Evolutionary conservation across 2,888 invertebrate genomes (phyloP), one percentile per base, ranked within the genome.

Genomic region (Mellilla xanthometata): DNA sequence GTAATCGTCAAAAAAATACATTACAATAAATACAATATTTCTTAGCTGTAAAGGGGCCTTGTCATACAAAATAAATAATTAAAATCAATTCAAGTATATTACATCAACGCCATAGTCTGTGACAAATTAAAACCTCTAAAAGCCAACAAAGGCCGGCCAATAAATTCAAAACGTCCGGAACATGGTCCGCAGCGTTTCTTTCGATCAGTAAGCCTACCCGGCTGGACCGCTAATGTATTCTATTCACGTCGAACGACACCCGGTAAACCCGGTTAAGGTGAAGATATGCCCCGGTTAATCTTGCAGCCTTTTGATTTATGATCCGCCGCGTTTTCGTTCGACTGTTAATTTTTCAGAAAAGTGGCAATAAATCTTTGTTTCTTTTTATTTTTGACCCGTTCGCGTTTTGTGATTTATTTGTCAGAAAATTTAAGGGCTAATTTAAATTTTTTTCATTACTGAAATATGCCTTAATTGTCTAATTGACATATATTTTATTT

Each of bases 281-380:
- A 69, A 85, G 82, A 84, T 85, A 81, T 79, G 76, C 78, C 73
- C 73, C 68, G 78, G 80, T 81, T 85, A 84, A 85, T 85, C 81
- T 80, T 69, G 64, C 60, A 56, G 64, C 66, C 57, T 67, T 80
- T 76, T 83, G 85, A 85, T 85, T 85, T 85, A 86, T 76, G 65
- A 66, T 67, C 69, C 67, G 65, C 38, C 10, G 35, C 34, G 46
- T 55, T 53, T 45, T 56, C 55, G 46, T 58, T 55, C 52, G 46
- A 54, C 49, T 58, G 45, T 52, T 53, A 55, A 55, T 55, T 53
- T 55, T 47, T 24, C 3, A 12, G 39, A 49, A 44, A 45, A 33
- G 27, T 10, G 31, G 30, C 41, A 30, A 35, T 31, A 42, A 50
- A 50, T 35, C 39, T 41, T 5, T 19, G 15, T 19, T 19, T 19